Percentiles rank a stretch among this genome's conserved stretches.
These are phyloP conservation scores for Nebria ingens DNA, from an alignment of 1,140 invertebrate species.

Conservation along the genomic window DNA sequence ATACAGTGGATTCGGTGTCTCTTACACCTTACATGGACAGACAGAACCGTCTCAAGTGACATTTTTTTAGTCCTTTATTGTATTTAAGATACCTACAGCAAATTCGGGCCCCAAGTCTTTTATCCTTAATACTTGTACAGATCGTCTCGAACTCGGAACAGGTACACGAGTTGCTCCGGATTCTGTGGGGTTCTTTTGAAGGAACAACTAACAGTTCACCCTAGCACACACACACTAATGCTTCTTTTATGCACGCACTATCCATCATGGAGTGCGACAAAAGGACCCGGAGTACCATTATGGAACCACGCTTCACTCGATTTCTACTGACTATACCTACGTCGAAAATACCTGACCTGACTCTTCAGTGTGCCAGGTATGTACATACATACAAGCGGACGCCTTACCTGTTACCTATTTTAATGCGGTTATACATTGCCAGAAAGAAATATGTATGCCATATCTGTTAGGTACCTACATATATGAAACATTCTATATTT, in stretches of 20 bases:
- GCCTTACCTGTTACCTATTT: neutral
- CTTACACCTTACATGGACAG: slow-evolving; percentile 6
- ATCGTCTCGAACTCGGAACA: neutral
- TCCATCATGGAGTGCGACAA: neutral
- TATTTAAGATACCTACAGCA: too few relatives aligned
- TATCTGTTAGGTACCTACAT: too few relatives aligned
- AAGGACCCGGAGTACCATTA: neutral
- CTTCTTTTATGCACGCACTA: neutral
- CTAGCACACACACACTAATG: neutral
- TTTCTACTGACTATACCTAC: too few relatives aligned
- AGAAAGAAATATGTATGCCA: too few relatives aligned
- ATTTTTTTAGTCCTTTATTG: too few relatives aligned
- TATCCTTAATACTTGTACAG: neutral
- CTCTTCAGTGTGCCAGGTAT: neutral
- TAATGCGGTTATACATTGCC: too few relatives aligned
- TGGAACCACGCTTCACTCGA: neutral
- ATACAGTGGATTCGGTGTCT: neutral
- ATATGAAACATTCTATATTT: too few relatives aligned
- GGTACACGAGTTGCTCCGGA: neutral
- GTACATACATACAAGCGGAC: too few relatives aligned
- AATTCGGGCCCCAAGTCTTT: neutral
- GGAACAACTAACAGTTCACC: neutral
- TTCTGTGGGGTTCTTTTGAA: neutral
- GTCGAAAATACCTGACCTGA: neutral
- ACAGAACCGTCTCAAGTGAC: too few relatives aligned